phyloP scores from a whole-genome alignment of 2,888 invertebrate genomes.

The Acanthosepion esculentum region DNA sequence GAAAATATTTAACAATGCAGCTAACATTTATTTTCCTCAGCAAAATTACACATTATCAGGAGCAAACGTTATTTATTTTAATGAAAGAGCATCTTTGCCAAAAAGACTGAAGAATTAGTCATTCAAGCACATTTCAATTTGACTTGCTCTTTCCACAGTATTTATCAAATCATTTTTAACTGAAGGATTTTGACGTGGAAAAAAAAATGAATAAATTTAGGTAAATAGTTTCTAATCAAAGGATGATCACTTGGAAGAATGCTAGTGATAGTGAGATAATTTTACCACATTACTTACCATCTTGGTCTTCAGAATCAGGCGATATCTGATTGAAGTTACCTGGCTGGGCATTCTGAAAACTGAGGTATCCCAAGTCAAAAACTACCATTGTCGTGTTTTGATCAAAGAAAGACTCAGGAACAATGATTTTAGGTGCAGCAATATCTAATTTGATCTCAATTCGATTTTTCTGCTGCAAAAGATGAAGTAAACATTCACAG shows the following conservation, averaged over 20 bases:
- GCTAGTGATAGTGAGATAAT: background rate
- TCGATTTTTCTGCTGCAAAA: constrained; percentile 78
- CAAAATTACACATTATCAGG: background rate
- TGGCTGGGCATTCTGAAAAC: constrained; percentile 75
- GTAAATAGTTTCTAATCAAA: too few relatives aligned
- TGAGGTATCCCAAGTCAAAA: constrained; percentile 91
- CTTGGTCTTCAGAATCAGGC: background rate
- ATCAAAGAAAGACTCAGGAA: constrained; percentile 81
- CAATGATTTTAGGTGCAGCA: constrained; percentile 92
- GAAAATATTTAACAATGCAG: background rate
- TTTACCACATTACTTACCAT: constrained; percentile 15
- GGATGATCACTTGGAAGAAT: too few relatives aligned
- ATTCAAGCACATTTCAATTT: too few relatives aligned
- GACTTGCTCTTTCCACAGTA: too few relatives aligned
- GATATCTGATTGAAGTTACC: background rate
- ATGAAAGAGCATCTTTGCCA: too few relatives aligned
- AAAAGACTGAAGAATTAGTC: too few relatives aligned
- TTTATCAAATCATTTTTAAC: too few relatives aligned
- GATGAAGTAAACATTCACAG: background rate
- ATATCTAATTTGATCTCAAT: constrained; percentile 88
- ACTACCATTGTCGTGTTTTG: constrained; percentile 79
- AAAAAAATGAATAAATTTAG: too few relatives aligned
- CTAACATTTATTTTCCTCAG: background rate
- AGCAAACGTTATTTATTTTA: background rate
- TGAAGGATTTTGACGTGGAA: too few relatives aligned